phyloP scores from a whole-genome alignment of 1,140 invertebrate genomes.

The Penaeus chinensis region DNA sequence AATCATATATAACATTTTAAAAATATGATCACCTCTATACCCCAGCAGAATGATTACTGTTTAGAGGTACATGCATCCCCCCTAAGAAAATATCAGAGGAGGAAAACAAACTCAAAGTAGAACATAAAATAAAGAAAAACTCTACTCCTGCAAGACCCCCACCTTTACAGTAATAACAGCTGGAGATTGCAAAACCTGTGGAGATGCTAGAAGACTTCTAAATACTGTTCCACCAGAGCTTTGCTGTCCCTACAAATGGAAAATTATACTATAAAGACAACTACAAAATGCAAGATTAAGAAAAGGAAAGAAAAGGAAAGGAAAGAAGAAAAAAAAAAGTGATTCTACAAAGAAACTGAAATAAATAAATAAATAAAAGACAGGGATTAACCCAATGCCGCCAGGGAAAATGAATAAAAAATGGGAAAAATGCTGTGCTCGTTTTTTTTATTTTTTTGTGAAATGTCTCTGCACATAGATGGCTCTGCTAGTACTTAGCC shows the following conservation, averaged over 20 bases:
- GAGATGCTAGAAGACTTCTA: conserved; percentile 17
- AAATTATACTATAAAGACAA: not conserved
- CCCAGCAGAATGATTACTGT: too few species aligned
- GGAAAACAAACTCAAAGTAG: not conserved
- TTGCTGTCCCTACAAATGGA: not conserved
- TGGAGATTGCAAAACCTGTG: not conserved
- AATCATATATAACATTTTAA: too few species aligned
- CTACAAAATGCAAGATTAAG: not conserved
- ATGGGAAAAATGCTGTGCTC: too few species aligned
- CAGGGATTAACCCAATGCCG: too few species aligned
- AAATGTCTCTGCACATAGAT: too few species aligned
- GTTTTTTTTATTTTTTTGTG: too few species aligned
- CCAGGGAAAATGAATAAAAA: too few species aligned
- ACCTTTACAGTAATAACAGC: conserved; percentile 41
- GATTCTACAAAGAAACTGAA: too few species aligned
- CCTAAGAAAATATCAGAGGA: not conserved
- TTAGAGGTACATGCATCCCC: too few species aligned
- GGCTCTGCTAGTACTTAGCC: too few species aligned
- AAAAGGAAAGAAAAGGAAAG: not conserved
- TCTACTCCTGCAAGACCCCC: not conserved
- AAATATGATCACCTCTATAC: too few species aligned
- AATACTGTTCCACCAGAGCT: not conserved
- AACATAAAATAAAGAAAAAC: not conserved
- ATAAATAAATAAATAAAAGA: too few species aligned
- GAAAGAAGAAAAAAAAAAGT: not conserved